phyloP scores from a whole-genome alignment of 2,113 vertebrate species.

The Colaptes auratus region DNA sequence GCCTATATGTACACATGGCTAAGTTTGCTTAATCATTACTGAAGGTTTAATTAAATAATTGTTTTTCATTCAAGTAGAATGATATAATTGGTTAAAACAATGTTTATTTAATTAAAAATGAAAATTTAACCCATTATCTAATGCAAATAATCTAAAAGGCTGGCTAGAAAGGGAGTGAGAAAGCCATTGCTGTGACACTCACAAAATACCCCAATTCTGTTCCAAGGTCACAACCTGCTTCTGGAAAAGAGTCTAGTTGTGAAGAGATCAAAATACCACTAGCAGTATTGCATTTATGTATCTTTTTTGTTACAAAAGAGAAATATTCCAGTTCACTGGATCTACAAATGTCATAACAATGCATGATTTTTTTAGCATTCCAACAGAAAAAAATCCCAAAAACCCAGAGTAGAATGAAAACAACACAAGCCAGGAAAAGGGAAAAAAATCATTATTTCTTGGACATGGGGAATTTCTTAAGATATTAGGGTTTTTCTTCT shows the following conservation, averaged over 20 bases:
- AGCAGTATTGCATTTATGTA: not conserved
- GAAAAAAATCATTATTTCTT: not conserved
- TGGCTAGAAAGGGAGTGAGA: not conserved
- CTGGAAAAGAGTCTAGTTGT: not conserved
- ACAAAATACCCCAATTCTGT: not conserved
- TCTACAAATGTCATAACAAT: not conserved
- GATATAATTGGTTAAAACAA: not conserved
- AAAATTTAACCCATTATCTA: not conserved
- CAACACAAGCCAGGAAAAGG: not conserved
- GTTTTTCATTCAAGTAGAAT: slow-evolving; percentile 25
- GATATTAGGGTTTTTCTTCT: not conserved
- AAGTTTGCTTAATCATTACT: not conserved
- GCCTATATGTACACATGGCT: not conserved
- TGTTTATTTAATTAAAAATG: slow-evolving; percentile 29
- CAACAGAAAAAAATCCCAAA: not conserved
- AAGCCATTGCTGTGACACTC: not conserved
- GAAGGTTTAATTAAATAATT: slow-evolving; percentile 10
- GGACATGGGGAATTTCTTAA: not conserved
- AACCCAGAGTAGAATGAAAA: not conserved
- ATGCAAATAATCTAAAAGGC: slow-evolving; percentile 7
- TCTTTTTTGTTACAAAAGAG: not conserved
- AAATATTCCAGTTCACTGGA: not conserved
- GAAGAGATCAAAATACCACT: not conserved
- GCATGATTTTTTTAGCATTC: not conserved
- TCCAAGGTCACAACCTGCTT: not conserved